phyloP scores from a whole-genome alignment of 2,797 vertebrate species.

The Rallus crepitans region DNA sequence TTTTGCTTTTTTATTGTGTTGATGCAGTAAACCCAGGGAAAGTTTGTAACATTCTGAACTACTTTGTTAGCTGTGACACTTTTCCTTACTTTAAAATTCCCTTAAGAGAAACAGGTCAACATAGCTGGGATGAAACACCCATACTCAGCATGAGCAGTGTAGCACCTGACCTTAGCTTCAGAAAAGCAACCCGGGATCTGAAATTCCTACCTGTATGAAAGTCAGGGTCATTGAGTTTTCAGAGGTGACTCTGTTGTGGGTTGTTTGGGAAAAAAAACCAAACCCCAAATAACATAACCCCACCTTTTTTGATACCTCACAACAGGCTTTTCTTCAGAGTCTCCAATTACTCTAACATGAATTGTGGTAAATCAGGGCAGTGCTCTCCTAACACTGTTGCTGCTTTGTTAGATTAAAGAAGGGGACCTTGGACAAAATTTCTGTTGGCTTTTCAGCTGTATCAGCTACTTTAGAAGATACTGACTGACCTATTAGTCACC shows the following conservation, averaged over 20 bases:
- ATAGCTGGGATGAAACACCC: background rate
- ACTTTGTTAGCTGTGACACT: background rate
- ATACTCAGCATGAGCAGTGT: background rate
- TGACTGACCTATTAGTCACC: background rate
- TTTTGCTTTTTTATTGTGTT: background rate
- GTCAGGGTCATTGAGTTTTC: background rate
- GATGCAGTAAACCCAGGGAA: background rate
- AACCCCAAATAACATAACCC: background rate
- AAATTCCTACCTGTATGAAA: background rate
- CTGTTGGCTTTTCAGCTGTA: background rate
- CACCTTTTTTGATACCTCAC: background rate
- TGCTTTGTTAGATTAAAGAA: background rate
- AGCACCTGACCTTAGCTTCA: background rate
- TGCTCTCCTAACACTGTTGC: background rate
- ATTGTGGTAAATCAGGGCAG: background rate
- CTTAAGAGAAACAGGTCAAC: background rate
- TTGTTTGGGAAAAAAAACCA: background rate
- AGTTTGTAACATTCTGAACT: background rate
- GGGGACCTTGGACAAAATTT: background rate
- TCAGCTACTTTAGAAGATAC: background rate
- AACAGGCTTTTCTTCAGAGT: background rate
- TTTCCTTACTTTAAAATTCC: background rate
- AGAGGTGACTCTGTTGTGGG: background rate
- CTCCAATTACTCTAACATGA: background rate
- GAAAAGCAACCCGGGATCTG: background rate